Conservation (phyloP, 2,888 invertebrate genomes). For the Timema podura region DNA sequence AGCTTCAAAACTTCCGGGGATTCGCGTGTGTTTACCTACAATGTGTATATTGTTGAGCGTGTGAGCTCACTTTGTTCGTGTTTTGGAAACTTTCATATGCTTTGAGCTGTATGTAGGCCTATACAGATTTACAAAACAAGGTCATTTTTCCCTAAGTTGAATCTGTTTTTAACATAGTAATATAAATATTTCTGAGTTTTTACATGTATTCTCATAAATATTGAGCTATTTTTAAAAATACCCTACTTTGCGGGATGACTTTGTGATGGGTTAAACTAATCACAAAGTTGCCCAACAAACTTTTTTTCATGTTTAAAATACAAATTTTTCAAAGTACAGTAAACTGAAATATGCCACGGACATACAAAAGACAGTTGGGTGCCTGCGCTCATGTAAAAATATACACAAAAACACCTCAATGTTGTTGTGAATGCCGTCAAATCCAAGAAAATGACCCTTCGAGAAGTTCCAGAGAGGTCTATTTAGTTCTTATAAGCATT, state of each 20-base stretch:
- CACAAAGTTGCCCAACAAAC: not conserved
- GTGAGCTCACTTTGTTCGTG: not conserved
- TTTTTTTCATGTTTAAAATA: not conserved
- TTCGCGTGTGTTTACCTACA: too few relatives aligned
- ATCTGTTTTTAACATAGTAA: not conserved
- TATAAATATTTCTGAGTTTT: not conserved
- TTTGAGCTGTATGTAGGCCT: not conserved
- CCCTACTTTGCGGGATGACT: slow-evolving; percentile 6
- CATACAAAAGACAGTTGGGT: slow-evolving; percentile 1
- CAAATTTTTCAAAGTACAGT: not conserved
- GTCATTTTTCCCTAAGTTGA: not conserved
- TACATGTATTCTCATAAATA: not conserved
- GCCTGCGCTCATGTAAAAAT: not conserved
- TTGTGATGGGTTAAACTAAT: not conserved
- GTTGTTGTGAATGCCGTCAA: slow-evolving; percentile 1
- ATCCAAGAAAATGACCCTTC: slow-evolving; percentile 1
- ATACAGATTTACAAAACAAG: not conserved
- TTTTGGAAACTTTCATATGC: not conserved
- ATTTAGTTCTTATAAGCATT: not conserved
- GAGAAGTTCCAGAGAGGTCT: slow-evolving; percentile 3
- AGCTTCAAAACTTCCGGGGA: too few relatives aligned
- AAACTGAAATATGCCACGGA: not conserved
- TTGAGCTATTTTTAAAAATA: not conserved
- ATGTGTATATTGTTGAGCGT: too few relatives aligned
- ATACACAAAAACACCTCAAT: slow-evolving; percentile 1